Percentiles rank a stretch among this genome's conserved stretches.
Conservation (phyloP, 2,888 invertebrate genomes). For the Diaprepes abbreviatus region DNA sequence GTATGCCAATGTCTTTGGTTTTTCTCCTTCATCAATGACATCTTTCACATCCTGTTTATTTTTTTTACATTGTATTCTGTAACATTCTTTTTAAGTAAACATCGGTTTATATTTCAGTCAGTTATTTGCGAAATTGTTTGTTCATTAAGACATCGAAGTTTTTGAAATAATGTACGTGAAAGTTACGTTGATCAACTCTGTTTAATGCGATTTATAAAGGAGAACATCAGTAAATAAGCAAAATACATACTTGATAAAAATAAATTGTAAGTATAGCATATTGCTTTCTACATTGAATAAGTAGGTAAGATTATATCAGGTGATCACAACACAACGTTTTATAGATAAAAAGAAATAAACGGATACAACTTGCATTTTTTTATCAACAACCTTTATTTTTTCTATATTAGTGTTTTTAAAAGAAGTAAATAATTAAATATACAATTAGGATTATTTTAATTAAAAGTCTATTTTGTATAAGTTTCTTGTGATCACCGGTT, state of each 20-base stretch:
- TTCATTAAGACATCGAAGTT: neutral
- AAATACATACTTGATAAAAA: neutral
- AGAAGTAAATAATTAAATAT: too few relatives aligned
- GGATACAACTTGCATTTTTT: too few relatives aligned
- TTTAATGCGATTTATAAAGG: neutral
- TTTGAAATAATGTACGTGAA: neutral
- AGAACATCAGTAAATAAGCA: neutral
- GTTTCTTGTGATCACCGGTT: neutral
- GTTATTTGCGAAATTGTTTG: too few relatives aligned
- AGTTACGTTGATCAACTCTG: neutral
- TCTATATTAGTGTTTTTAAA: neutral
- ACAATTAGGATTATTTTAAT: neutral
- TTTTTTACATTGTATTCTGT: too few relatives aligned
- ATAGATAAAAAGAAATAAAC: too few relatives aligned
- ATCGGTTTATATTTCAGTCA: too few relatives aligned
- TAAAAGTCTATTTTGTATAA: neutral
- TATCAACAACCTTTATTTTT: neutral
- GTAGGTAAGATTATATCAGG: constrained; percentile 15
- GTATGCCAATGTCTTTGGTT: too few relatives aligned
- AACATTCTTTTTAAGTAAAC: too few relatives aligned
- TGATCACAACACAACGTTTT: neutral
- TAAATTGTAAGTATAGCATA: constrained; percentile 1
- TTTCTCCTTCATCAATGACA: too few relatives aligned
- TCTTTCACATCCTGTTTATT: too few relatives aligned
- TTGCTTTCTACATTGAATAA: constrained; percentile 22